These are phyloP conservation scores for Drosophila histrio DNA, from an alignment of 2,888 invertebrate species.

Conservation along the genomic window DNA sequence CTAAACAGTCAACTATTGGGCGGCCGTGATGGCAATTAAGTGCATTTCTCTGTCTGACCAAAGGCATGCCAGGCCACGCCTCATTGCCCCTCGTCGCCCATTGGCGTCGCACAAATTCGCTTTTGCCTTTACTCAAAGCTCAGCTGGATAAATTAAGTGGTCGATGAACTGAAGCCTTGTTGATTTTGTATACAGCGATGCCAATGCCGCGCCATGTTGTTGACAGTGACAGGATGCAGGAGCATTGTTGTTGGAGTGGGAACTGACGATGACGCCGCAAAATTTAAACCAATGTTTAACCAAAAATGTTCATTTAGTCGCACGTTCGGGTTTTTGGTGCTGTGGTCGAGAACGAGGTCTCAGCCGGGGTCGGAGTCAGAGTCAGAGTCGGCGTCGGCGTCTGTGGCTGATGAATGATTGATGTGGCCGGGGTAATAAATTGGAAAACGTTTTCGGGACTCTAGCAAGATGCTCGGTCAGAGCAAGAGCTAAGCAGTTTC, in stretches of 20 bases:
- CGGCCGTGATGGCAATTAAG: conserved; percentile 69
- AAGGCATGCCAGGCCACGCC: conserved; percentile 60
- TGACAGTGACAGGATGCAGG: conserved; percentile 66
- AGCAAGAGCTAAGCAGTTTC: conserved; percentile 7
- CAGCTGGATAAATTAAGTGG: conserved; percentile 82
- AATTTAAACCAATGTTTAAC: conserved; percentile 81
- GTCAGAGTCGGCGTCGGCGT: conserved; percentile 19
- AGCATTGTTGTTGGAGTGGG: conserved; percentile 16
- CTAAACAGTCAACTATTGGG: conserved; percentile 43
- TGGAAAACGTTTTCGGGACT: conserved; percentile 77
- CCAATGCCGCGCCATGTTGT: conserved; percentile 60
- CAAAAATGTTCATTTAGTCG: conserved; percentile 81
- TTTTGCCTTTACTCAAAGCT: conserved; percentile 77
- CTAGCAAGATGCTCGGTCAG: conserved; percentile 43
- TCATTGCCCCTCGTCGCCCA: conserved; percentile 10
- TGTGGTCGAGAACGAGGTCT: not conserved
- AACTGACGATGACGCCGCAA: conserved; percentile 74
- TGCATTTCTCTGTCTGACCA: conserved; percentile 80
- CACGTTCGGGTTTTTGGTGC: conserved; percentile 48
- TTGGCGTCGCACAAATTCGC: conserved; percentile 36
- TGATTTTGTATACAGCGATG: conserved; percentile 74
- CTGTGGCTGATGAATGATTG: conserved; percentile 70
- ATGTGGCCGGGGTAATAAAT: conserved; percentile 80
- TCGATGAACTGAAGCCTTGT: conserved; percentile 83
- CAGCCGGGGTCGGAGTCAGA: not conserved